Evolutionary conservation across 1,140 invertebrate genomes (phyloP).

Genomic region (Drosophila obscura): DNA sequence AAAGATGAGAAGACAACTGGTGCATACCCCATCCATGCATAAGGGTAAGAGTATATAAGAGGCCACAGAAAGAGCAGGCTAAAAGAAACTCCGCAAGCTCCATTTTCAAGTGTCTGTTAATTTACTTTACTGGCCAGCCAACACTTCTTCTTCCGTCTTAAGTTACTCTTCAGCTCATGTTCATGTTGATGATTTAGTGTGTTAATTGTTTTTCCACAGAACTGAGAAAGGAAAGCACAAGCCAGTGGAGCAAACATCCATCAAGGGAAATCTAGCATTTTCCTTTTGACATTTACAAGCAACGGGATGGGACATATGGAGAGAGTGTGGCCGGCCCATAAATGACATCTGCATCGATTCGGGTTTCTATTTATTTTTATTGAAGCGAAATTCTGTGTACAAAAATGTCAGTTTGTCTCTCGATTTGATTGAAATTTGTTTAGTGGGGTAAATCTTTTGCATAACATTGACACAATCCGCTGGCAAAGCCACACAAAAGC

Average conservation of each 20-base stretch:
- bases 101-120: slow-evolving; percentile 22
- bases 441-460: slow-evolving; percentile 42
- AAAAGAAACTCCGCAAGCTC: slow-evolving; percentile 12
- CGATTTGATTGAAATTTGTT: slow-evolving; percentile 54
- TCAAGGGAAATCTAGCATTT: slow-evolving; percentile 37
- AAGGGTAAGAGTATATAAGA: neutral
- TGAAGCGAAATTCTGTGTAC: slow-evolving; percentile 29
- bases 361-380: slow-evolving; percentile 19
- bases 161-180: slow-evolving; percentile 27
- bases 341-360: slow-evolving; percentile 55
- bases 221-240: neutral
- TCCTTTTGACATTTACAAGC: slow-evolving; percentile 50
- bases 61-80: slow-evolving; percentile 11
- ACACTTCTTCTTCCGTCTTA: slow-evolving; percentile 21
- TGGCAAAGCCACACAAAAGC: slow-evolving; percentile 50
- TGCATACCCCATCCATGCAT: neutral
- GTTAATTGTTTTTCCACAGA: slow-evolving; percentile 50
- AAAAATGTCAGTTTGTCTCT: slow-evolving; percentile 29
- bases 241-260: slow-evolving; percentile 23
- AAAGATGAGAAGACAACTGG: too few species aligned
- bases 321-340: slow-evolving; percentile 2
- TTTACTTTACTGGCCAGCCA: slow-evolving; percentile 23
- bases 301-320: slow-evolving; percentile 19
- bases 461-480: slow-evolving; percentile 52
- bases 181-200: slow-evolving; percentile 44